Evolutionary conservation across 2,113 vertebrate genomes (phyloP).

Genomic region (Gnathonemus longibarbis): DNA sequence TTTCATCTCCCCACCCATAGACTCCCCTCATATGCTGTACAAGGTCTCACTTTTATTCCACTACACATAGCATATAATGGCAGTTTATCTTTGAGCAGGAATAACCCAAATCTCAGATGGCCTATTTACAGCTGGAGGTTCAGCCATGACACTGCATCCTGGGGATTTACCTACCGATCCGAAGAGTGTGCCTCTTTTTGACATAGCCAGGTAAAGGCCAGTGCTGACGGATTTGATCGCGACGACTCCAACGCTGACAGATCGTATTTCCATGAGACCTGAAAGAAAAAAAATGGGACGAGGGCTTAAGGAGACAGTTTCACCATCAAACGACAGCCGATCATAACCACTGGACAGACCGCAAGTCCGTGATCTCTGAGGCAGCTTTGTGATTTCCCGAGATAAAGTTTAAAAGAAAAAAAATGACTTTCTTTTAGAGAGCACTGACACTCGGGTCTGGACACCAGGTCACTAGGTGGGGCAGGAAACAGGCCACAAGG

Average conservation of each 20-base stretch:
- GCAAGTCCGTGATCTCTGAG: conserved; percentile 38
- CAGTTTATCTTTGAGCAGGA: not conserved
- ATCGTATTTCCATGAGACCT: conserved; percentile 90
- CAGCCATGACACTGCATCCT: conserved; percentile 20
- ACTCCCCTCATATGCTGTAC: not conserved
- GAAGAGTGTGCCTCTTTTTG: conserved; percentile 78
- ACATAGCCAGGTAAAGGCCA: conserved; percentile 88
- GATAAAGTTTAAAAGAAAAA: conserved; percentile 12
- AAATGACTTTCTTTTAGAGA: not conserved
- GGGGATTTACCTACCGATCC: conserved; percentile 74
- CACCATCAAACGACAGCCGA: conserved; percentile 49
- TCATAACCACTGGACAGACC: conserved; percentile 53
- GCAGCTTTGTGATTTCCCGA: conserved; percentile 24
- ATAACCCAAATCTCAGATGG: not conserved
- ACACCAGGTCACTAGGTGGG: not conserved
- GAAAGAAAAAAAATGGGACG: conserved; percentile 40
- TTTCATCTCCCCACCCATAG: not conserved
- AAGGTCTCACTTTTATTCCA: not conserved
- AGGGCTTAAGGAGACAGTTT: conserved; percentile 50
- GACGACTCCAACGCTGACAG: conserved; percentile 79
- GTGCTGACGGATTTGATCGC: conserved; percentile 83
- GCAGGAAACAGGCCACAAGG: not conserved
- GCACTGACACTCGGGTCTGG: not conserved
- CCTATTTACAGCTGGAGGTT: not conserved
- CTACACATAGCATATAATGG: not conserved